Base-by-base conservation (phyloP, 1,140 invertebrate genomes). In the Pseudomyrmex concolor region DNA sequence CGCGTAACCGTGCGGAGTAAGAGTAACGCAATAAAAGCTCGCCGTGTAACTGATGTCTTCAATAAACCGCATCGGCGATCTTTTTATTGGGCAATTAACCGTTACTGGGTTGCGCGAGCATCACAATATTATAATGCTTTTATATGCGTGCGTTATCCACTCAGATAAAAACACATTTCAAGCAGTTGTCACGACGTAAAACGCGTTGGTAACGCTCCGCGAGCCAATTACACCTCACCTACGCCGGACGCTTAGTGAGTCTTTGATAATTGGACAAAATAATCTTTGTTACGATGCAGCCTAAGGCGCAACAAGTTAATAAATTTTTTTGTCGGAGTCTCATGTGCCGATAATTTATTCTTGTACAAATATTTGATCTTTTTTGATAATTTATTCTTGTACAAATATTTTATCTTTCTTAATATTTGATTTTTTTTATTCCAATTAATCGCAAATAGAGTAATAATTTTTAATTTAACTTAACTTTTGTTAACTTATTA, bases 41-140 rank as follows among this genome's bases (percentile, higher is more conserved):
- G 59, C 45, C 72, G 68, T 68, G 62, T 78, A 84, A 70, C 70
- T 63, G 50, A 80, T 55, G 78, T 73, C 73, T 74, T 51, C 86
- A 78, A 86, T 86, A 87, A 87, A 86, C 63, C 68, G 45, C 63
- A 71, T 80, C 71, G 72, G 63, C 55, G 57, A 60, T 73, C 68
- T 55, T 84, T 89, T 89, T 89, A 89, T 89, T 74, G 78, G 77
- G 71, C 87, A 88, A 87, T 89, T 88, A 89, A 83, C 85, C 73
- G 70, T 80, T 64, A 62, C 59, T 71, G 50, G 48, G 59, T 88
- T 83, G 74, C 81, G 59, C 66, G 68, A 34, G 45, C 67, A 34
- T 76, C 81, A 55, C 64, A 66, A 87, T 63, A 80, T 86, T 80
- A 74, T 73, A 86, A 86, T 73, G 51, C 55, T 74, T 48, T 70